These are phyloP conservation scores for Okamejei kenojei DNA, from an alignment of 2,797 vertebrate species.

Conservation along the genomic window DNA sequence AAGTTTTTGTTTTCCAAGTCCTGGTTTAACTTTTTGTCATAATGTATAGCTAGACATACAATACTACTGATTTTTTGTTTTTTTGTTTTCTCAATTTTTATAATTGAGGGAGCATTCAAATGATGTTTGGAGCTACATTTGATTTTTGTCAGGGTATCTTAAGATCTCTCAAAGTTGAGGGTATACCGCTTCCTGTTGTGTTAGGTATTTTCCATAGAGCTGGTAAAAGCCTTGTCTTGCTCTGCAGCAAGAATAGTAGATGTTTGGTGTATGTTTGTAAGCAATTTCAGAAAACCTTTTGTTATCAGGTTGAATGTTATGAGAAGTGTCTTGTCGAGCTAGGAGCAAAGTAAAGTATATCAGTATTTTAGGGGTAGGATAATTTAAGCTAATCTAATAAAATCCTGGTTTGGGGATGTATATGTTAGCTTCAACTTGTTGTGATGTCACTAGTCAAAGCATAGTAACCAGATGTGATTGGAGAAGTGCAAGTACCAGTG, in stretches of 20 bases:
- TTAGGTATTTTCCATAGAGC: too few relatives aligned
- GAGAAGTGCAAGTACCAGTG: neutral
- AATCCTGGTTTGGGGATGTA: neutral
- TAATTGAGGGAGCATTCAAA: neutral
- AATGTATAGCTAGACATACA: neutral
- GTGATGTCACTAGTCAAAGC: neutral
- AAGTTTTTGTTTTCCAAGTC: neutral
- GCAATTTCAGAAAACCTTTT: neutral
- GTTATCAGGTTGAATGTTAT: neutral
- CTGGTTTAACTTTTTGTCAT: neutral
- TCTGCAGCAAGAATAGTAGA: neutral
- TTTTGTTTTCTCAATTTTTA: neutral
- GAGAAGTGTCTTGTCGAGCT: neutral
- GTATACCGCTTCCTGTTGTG: neutral
- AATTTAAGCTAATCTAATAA: neutral
- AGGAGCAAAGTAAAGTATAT: neutral
- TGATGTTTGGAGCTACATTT: neutral
- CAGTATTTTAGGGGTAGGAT: neutral
- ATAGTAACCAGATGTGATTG: neutral
- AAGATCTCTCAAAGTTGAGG: neutral
- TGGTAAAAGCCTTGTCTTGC: neutral
- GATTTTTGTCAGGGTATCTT: neutral
- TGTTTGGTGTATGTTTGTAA: neutral
- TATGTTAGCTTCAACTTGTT: neutral
- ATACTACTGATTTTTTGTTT: slow-evolving; percentile 3